Base-by-base conservation (phyloP, 2,797 vertebrate species). In the Betta splendens region DNA sequence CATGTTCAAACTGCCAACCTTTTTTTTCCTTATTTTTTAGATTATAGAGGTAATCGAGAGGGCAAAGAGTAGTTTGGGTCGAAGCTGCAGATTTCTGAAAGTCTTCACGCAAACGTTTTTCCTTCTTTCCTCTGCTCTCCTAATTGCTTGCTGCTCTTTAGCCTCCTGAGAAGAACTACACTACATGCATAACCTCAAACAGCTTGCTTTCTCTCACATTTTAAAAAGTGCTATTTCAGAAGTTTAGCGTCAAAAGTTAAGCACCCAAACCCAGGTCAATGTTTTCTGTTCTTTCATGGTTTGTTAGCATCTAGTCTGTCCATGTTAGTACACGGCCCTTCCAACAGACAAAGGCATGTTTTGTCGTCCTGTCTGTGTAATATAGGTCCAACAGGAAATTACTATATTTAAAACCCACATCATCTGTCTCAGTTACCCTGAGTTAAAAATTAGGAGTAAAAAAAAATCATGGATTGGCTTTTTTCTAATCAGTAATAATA, bases 361-460 rank as follows among this genome's bases (percentile, higher is more conserved):
- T 59, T 28, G 53, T 72, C 80, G 69, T 72, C 75, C 75, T 79
- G 77, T 84, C 65, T 65, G 71, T 87, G 70, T 65, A 47, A 56
- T 73, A 74, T 89, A 90, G 82, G 87, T 89, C 89, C 85, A 80
- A 86, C 78, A 87, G 81, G 85, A 89, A 84, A 80, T 64, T 39
- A 65, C 57, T 64, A 33, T 39, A 58, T 85, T 83, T 68, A 36
- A 85, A 87, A 84, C 73, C 78, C 79, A 73, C 63, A 62, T 80
- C 79, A 58, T 88, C 85, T 72, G 75, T 85, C 89, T 92, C 91
- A 92, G 91, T 85, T 80, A 89, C 91, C 89, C 90, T 92, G 91
- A 92, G 91, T 90, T 90, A 64, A 84, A 87, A 87, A 87, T 73
- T 69, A 90, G 80, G 78, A 84, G 75, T n/a, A n/a, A n/a, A 75